Base-by-base conservation (phyloP, 23 tunicate genomes). In the Trididemnum miniatum region DNA sequence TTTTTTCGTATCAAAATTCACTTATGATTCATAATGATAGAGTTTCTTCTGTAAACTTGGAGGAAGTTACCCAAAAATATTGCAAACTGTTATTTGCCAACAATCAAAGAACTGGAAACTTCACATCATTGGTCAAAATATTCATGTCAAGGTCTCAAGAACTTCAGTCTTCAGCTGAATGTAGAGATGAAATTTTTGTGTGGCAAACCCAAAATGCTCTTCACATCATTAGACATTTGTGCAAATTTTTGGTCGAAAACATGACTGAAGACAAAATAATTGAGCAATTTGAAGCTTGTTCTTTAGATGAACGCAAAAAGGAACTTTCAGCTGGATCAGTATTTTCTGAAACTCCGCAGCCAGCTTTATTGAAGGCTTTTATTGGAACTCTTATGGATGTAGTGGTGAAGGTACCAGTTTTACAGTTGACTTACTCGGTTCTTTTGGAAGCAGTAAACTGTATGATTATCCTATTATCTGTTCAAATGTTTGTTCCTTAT, bases 161-260 rank as follows among this genome's bases (percentile, higher is more conserved):
- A 65, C 32, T 96, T 3, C 59, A 80, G 54, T 77, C 95, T 1
- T 92, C 99, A 15, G 97, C 82, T 15, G 99, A 96, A 31, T 96
- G 97, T 36, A 88, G 77, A n/a, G 88, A 96, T 82, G 33, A 64
- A 35, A 89, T 96, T 22, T 96, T 91, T 82, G 77, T 86, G 23
- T 96, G 99, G 99, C 99, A 96, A 84, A 54, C 89, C 0, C 31
- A 35, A 28, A 96, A 96, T 82, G 87, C 91, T 0, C 50, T 96
- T 37, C 87, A 71, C 80, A 84, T 96, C 35, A 84, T 96, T 20
- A 57, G 96, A 34, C 87, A 92, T 29, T 35, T 96, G 35, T 87
- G 92, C 72, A 84, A 83, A 63, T 92, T 87, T 81, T 52, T 86
- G 29, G 88, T 83, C 50, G 95, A 96, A 76, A 85, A 96, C 59